Base-by-base conservation (phyloP, 2,797 vertebrate genomes). In the Eulemur coronatus region DNA sequence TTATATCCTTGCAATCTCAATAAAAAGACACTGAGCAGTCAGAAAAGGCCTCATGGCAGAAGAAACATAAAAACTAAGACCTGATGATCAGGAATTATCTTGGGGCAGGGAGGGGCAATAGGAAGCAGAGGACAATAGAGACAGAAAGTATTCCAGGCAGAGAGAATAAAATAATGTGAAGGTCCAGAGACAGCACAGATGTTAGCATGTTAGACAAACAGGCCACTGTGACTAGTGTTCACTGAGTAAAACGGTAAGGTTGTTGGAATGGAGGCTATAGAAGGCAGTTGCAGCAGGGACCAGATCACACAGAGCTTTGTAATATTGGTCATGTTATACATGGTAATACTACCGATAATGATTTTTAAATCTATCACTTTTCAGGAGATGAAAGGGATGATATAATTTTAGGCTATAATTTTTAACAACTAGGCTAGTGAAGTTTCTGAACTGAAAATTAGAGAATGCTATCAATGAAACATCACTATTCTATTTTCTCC, bases 301-400 rank as follows among this genome's bases (percentile, higher is more conserved):
- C 15, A 75, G n/a, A 20, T 38, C 41, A 65, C 1, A 22, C 3
- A n/a, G 28, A 1, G 10, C 38, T 96, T 65, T 65, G 33, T 33
- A 55, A 78, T 50, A 61, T 0, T 76, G 41, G 13, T 46, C 82
- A 82, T 63, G 6, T 55, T 78, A 55, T 26, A 88, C 55, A 78
- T 63, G 22, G 5, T 73, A 81, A 76, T 61, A 38, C 12, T 61
- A 38, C 12, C 50, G 30, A 14, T 57, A 57, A 73, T 14, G 17
- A 94, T 86, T 96, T 93, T 85, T 59, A 91, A 92, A 67, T 84
- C 65, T 61, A n/a, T 30, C 61, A 69, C 13, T 84, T 79, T 73
- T 38, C 75, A 43, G 65, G 38, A 84, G 61, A 94, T 38, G 17
- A 96, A 88, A 87, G 18, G 11, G 4, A 26, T 33, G 26, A 73